phyloP scores from a whole-genome alignment of 1,140 invertebrate genomes.

The Cryptotermes secundus region DNA sequence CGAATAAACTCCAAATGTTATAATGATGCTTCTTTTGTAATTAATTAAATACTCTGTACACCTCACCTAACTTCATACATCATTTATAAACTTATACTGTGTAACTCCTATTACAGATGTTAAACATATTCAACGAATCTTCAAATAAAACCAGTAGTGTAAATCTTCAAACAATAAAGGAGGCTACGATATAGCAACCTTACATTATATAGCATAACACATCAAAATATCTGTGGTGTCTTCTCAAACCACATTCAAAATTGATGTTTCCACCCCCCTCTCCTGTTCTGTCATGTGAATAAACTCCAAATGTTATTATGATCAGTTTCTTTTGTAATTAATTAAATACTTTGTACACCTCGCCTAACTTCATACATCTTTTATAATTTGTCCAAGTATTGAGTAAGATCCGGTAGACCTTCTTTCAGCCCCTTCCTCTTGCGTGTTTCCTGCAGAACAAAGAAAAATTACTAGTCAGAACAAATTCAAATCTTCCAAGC shows the following conservation, averaged over 20 bases:
- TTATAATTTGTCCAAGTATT: slow-evolving; percentile 96
- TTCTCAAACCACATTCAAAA: not conserved
- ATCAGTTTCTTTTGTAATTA: not conserved
- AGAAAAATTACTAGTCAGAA: slow-evolving; percentile 38
- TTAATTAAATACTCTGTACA: too few species aligned
- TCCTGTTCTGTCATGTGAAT: not conserved
- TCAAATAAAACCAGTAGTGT: slow-evolving; percentile 11
- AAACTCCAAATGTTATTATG: not conserved
- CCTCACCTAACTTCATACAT: too few species aligned
- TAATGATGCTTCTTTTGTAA: too few species aligned
- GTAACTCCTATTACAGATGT: too few species aligned
- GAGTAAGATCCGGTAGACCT: slow-evolving; percentile 86
- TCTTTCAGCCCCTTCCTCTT: slow-evolving; percentile 99
- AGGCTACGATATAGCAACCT: too few species aligned
- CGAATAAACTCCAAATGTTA: too few species aligned
- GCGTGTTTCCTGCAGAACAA: slow-evolving; percentile 79
- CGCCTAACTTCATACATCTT: slow-evolving; percentile 23
- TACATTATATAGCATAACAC: not conserved
- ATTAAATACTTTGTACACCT: slow-evolving; percentile 35
- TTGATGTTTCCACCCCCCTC: not conserved
- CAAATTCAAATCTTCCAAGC: too few species aligned
- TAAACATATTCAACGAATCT: too few species aligned
- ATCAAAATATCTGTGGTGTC: not conserved
- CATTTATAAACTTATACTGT: too few species aligned
- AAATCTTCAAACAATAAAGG: not conserved